Evolutionary conservation across 2,113 vertebrate species (phyloP), one percentile per base, ranked within the genome.

Genomic region (Platysternon megacephalum): DNA sequence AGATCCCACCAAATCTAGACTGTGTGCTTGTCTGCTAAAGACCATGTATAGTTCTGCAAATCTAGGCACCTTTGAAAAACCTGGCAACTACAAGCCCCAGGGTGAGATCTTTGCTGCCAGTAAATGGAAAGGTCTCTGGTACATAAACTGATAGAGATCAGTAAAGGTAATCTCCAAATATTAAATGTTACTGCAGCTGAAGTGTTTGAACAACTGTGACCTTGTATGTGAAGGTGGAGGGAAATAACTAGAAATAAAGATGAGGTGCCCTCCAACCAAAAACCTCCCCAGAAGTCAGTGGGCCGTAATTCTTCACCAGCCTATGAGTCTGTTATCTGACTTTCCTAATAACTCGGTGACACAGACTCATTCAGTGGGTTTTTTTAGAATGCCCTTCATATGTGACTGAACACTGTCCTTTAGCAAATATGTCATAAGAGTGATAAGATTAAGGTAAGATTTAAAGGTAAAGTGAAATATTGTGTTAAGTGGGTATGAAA

Each of bases 301-400:
- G 58, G 80, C 0, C 17, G 12, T 0, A 0, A 2, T 0, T 39
- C 19, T 49, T 51, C 48, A 13, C 79, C 79, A 80, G 48, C 17
- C 5, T 1, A 3, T 1, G 24, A 0, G 44, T 2, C 61, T 58
- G 11, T 42, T 48, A 1, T 0, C 2, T 5, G 53, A 4, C 5
- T 53, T 46, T 21, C 5, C 1, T 7, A 44, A 26, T 1, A 28
- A 21, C 51, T 68, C 39, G 3, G 42, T 0, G 42, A 84, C 53
- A 88, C 48, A 3, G 42, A 42, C 11, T 9, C 0, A 16, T 42
- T 12, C 11, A 0, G 4, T 29, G 22, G 65, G 19, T 19, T 72
- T 14, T 48, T 26, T 44, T 1, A 21, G 55, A 4, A 29, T 24
- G 21, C 5, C 39, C 49, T 83, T 19, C 2, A 0, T 8, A 2